Conservation (phyloP, 2,113 vertebrate genomes). For the Proterorhinus semilunaris region DNA sequence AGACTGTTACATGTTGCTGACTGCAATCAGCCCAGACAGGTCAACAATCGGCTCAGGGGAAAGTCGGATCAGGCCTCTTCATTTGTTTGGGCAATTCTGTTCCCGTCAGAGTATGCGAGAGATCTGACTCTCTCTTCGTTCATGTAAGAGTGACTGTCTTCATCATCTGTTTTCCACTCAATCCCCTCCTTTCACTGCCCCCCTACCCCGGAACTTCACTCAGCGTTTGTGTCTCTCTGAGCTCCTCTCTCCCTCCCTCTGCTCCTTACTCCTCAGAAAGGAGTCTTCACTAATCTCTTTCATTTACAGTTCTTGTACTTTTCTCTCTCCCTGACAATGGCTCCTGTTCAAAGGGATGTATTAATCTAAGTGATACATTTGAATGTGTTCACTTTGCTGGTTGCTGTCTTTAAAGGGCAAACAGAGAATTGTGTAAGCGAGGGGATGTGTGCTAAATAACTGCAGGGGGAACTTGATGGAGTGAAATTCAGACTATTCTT, state of each 20-base stretch:
- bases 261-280: slow-evolving; percentile 29
- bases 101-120: too few species aligned
- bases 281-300: slow-evolving; percentile 67
- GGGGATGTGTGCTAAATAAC: slow-evolving; percentile 67
- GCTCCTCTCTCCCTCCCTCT: slow-evolving; percentile 34
- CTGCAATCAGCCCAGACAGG: too few species aligned
- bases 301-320: slow-evolving; percentile 64
- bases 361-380: slow-evolving; percentile 77
- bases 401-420: slow-evolving; percentile 67
- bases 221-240: slow-evolving; percentile 12
- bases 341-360: slow-evolving; percentile 73
- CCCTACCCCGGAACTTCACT: slow-evolving; percentile 13
- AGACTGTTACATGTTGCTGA: too few species aligned
- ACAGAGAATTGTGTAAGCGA: slow-evolving; percentile 47
- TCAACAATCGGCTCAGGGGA: too few species aligned
- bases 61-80: too few species aligned
- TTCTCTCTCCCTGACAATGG: slow-evolving; percentile 47
- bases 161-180: background rate
- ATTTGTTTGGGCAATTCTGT: too few species aligned
- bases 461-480: slow-evolving; percentile 43
- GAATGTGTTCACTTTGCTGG: slow-evolving; percentile 69
- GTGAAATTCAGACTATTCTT: slow-evolving; percentile 67
- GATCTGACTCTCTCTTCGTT: too few species aligned
- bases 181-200: slow-evolving; percentile 30
- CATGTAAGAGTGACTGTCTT: background rate